phyloP scores from a whole-genome alignment of 2,797 vertebrate species.

The Halcyon smyrnensis region DNA sequence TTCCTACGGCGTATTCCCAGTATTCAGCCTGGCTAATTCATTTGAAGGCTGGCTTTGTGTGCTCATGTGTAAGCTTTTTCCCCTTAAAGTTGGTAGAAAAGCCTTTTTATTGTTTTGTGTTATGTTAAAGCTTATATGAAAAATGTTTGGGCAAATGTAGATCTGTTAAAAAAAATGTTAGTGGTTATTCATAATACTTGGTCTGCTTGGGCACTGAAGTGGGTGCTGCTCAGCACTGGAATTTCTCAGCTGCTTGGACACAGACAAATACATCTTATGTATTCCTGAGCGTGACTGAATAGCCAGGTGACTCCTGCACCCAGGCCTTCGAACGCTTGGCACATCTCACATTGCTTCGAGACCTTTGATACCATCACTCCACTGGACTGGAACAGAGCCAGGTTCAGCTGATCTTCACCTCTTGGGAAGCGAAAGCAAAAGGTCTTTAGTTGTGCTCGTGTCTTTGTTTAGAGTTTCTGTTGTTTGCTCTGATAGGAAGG shows the following conservation, averaged over 20 bases:
- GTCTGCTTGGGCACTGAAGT: not conserved
- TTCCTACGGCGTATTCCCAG: conserved; percentile 5
- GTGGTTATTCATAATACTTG: not conserved
- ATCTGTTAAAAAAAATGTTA: not conserved
- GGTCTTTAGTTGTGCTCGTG: not conserved
- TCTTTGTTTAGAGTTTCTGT: not conserved
- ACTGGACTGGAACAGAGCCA: not conserved
- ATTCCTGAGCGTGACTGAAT: not conserved
- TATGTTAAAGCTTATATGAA: not conserved
- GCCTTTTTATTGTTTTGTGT: not conserved
- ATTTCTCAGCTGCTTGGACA: not conserved
- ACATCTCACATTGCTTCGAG: not conserved
- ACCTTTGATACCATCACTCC: not conserved
- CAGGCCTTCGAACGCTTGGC: not conserved
- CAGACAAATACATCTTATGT: not conserved
- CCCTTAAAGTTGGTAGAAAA: not conserved
- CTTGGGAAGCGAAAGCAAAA: not conserved
- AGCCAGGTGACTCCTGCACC: not conserved
- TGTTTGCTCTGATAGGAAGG: not conserved
- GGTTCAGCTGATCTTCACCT: not conserved
- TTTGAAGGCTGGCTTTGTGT: not conserved
- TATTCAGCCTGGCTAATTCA: not conserved
- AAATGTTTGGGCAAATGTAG: not conserved
- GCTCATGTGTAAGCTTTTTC: not conserved
- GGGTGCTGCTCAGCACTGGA: not conserved